Conservation (phyloP, 2,797 vertebrate species). For the Etheostoma nigrum region DNA sequence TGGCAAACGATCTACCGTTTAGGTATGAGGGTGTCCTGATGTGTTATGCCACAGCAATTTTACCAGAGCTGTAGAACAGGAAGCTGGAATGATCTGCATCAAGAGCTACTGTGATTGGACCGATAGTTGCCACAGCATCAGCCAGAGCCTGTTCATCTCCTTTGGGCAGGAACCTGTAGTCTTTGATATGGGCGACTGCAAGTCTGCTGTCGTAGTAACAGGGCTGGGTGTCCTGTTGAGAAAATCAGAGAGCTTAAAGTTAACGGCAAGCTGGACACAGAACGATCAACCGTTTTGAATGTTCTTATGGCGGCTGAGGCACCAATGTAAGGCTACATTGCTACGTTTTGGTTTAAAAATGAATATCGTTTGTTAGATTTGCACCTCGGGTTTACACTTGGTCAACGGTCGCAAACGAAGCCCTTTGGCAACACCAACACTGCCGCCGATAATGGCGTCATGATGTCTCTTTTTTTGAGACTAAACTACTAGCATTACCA, state of each 20-base stretch:
- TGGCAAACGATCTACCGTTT: too few relatives aligned
- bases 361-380: too few relatives aligned
- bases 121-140: constrained; percentile 83
- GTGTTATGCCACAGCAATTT: neutral
- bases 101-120: constrained; percentile 85
- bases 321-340: neutral
- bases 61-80: constrained; percentile 88
- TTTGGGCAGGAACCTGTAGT: constrained; percentile 84
- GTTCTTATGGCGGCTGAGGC: neutral
- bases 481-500: too few relatives aligned
- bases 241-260: neutral
- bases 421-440: too few relatives aligned
- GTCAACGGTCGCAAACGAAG: too few relatives aligned
- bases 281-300: neutral
- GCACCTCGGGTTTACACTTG: too few relatives aligned
- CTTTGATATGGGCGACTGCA: constrained; percentile 80
- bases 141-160: constrained; percentile 86
- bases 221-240: constrained; percentile 80
- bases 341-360: too few relatives aligned
- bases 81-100: constrained; percentile 86
- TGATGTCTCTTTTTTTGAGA: too few relatives aligned
- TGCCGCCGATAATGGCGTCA: too few relatives aligned
- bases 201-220: constrained; percentile 82
- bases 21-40: too few relatives aligned
- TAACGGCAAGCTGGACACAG: neutral